Evolutionary conservation across 2,113 vertebrate species (phyloP).

Genomic region (Muntiacus muntjak): DNA sequence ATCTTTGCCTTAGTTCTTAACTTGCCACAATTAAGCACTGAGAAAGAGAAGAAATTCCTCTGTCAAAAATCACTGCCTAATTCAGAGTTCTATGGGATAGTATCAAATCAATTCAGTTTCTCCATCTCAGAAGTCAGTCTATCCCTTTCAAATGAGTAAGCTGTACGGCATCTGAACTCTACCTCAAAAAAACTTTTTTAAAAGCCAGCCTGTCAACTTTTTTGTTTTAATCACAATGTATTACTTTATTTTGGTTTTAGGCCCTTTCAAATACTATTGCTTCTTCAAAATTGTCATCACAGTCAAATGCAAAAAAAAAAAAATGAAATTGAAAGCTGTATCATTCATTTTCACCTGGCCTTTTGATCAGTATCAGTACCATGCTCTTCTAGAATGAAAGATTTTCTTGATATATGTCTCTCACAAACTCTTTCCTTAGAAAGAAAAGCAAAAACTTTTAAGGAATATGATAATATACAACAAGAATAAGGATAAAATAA

Average conservation of each 20-base stretch:
- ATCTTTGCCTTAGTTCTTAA: neutral
- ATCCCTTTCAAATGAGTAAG: neutral
- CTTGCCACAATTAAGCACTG: neutral
- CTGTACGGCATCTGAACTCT: neutral
- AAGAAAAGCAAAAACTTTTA: neutral
- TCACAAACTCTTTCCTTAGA: neutral
- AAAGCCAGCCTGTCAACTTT: neutral
- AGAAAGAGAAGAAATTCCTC: neutral
- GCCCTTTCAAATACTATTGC: neutral
- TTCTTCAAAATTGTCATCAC: neutral
- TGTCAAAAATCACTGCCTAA: neutral
- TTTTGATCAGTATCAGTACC: neutral
- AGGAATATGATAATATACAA: neutral
- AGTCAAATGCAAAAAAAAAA: neutral
- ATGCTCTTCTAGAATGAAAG: neutral
- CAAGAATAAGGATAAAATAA: neutral
- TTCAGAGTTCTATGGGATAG: neutral
- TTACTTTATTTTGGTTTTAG: neutral
- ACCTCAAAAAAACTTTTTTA: neutral
- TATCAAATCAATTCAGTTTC: neutral
- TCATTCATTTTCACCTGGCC: neutral
- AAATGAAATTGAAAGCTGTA: neutral
- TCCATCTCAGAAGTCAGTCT: neutral
- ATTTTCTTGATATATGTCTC: neutral
- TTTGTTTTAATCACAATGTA: neutral